phyloP scores from a whole-genome alignment of 2,888 invertebrate genomes.

The Amphipyra tragopoginis region DNA sequence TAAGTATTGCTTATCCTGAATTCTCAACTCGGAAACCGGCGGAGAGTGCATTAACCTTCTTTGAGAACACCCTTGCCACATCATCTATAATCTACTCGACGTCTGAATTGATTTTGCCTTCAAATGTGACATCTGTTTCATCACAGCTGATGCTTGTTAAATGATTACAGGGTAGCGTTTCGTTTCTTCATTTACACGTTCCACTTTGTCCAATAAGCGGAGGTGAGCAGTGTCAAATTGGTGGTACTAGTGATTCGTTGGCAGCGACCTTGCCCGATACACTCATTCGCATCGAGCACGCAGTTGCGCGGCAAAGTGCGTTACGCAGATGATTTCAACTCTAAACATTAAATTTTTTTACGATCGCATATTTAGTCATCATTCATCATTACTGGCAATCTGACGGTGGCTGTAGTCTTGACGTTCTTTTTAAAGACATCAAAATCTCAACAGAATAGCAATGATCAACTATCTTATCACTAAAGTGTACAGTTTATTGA shows the following conservation, averaged over 20 bases:
- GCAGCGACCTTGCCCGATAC: slow-evolving; percentile 74
- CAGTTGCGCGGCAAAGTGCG: slow-evolving; percentile 51
- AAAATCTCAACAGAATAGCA: slow-evolving; percentile 46
- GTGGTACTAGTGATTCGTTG: slow-evolving; percentile 75
- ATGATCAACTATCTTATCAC: slow-evolving; percentile 43
- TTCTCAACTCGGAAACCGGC: no score
- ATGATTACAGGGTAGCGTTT: slow-evolving; percentile 80
- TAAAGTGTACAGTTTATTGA: slow-evolving; percentile 53
- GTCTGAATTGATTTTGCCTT: slow-evolving; percentile 82
- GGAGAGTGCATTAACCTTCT: slow-evolving; percentile 49
- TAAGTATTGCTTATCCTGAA: no score
- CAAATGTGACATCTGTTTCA: slow-evolving; percentile 78
- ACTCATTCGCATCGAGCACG: slow-evolving; percentile 52
- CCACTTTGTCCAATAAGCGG: slow-evolving; percentile 85
- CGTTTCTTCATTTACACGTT: slow-evolving; percentile 86
- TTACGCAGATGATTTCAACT: slow-evolving; percentile 50
- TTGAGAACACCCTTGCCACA: slow-evolving; percentile 50
- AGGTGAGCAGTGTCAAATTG: slow-evolving; percentile 86
- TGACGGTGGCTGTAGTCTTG: slow-evolving; percentile 38
- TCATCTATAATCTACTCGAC: slow-evolving; percentile 64
- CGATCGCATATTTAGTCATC: slow-evolving; percentile 31
- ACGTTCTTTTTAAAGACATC: slow-evolving; percentile 25
- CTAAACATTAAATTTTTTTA: slow-evolving; percentile 35
- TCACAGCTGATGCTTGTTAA: slow-evolving; percentile 78
- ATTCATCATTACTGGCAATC: slow-evolving; percentile 47